phyloP scores from a whole-genome alignment of 2,888 invertebrate genomes.

The Lacanobia oleracea region DNA sequence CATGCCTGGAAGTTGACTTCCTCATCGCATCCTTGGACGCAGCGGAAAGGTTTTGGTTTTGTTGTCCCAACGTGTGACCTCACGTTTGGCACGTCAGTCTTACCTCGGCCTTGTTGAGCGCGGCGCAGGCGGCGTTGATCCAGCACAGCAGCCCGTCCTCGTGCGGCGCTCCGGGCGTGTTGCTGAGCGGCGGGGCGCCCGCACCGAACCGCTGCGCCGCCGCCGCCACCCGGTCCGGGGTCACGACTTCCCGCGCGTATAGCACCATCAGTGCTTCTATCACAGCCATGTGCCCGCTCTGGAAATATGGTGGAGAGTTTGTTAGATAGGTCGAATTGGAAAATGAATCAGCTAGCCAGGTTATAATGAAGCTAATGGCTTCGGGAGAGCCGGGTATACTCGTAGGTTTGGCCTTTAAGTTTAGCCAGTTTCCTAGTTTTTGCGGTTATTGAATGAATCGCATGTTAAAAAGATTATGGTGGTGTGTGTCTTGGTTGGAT shows the following conservation, averaged over 20 bases:
- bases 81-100: not conserved
- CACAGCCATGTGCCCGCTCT: slow-evolving; percentile 98
- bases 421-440: not conserved
- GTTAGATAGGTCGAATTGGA: too few species aligned
- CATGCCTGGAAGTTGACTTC: too few species aligned
- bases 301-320: slow-evolving; percentile 69
- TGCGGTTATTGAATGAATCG: not conserved
- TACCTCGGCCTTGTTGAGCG: slow-evolving; percentile 91
- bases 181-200: slow-evolving; percentile 69
- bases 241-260: slow-evolving; percentile 97
- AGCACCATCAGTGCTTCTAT: slow-evolving; percentile 98
- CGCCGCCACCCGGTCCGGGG: slow-evolving; percentile 95
- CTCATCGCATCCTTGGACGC: too few species aligned
- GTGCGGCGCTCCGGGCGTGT: slow-evolving; percentile 81
- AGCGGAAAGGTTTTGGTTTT: too few species aligned
- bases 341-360: too few species aligned
- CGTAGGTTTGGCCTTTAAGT: too few species aligned
- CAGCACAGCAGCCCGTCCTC: slow-evolving; percentile 96
- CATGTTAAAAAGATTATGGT: too few species aligned
- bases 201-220: slow-evolving; percentile 95
- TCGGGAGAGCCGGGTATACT: too few species aligned
- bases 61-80: too few species aligned
- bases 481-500: not conserved
- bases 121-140: slow-evolving; percentile 96
- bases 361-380: too few species aligned